phyloP scores from a whole-genome alignment of 2,888 invertebrate species.

The Drosophila paramelanica region DNA sequence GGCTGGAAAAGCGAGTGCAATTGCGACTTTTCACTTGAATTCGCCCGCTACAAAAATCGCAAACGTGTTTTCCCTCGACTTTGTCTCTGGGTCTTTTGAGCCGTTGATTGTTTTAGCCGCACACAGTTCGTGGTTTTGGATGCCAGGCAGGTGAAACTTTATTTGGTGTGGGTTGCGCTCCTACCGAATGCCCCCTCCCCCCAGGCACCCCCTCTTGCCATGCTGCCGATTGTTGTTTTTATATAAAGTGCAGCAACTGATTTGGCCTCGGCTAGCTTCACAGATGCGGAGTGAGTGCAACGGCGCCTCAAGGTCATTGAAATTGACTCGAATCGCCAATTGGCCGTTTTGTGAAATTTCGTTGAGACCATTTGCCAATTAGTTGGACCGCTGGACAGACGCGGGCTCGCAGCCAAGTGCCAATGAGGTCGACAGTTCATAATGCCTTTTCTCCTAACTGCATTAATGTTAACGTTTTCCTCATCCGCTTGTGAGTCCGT shows the following conservation, averaged over 20 bases:
- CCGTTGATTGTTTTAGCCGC: constrained; percentile 44
- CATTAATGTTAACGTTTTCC: constrained; percentile 10
- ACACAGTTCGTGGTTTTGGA: constrained; percentile 48
- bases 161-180: constrained; percentile 55
- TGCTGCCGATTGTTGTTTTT: constrained; percentile 23
- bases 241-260: constrained; percentile 54
- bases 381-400: constrained; percentile 12
- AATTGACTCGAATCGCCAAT: constrained; percentile 56
- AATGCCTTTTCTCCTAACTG: constrained; percentile 21
- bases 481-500: constrained; percentile 19
- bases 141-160: constrained; percentile 70
- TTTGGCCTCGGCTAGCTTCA: constrained; percentile 34
- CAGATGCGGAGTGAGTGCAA: constrained; percentile 46
- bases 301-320: constrained; percentile 77
- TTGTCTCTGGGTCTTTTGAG: constrained; percentile 24
- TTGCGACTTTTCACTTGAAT: constrained; percentile 66
- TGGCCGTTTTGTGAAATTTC: constrained; percentile 26
- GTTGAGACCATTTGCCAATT: constrained; percentile 40
- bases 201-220: neutral
- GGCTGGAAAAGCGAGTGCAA: constrained; percentile 49
- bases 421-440: constrained; percentile 35
- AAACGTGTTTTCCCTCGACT: constrained; percentile 61
- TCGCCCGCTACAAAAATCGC: constrained; percentile 57
- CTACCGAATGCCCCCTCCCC: neutral
- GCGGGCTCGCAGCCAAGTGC: constrained; percentile 34